Conservation (phyloP, 2,113 vertebrate species). For the Saguinus imperator region DNA sequence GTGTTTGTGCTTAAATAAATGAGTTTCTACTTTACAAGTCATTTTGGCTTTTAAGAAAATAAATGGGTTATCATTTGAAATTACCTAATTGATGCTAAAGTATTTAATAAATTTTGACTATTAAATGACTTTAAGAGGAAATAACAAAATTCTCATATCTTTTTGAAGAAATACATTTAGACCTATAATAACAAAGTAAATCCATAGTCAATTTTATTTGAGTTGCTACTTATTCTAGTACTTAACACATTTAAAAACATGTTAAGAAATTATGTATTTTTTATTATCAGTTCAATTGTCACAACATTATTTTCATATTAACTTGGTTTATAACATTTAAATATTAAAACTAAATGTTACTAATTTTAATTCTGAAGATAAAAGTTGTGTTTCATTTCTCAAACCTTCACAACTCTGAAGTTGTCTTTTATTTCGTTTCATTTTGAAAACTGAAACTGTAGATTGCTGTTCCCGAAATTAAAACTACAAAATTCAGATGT, state of each 20-base stretch:
- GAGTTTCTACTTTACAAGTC: conserved; percentile 58
- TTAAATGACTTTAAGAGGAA: conserved; percentile 38
- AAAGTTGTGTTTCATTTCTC: background rate
- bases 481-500: background rate
- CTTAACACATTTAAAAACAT: background rate
- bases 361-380: conserved; percentile 26
- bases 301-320: background rate
- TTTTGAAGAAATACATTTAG: background rate
- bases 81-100: background rate
- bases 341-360: background rate
- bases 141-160: background rate
- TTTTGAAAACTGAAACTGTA: conserved; percentile 42
- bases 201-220: background rate
- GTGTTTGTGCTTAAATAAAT: conserved; percentile 48
- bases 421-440: background rate
- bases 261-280: background rate
- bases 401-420: background rate
- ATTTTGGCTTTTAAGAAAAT: conserved; percentile 50
- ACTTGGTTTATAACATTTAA: background rate
- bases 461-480: background rate
- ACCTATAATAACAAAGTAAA: background rate
- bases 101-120: conserved; percentile 35
- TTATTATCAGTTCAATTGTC: background rate
- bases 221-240: background rate
- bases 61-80: conserved; percentile 29